Evolutionary conservation across 2,113 vertebrate genomes (phyloP).

Genomic region (Ochotona curzoniae): DNA sequence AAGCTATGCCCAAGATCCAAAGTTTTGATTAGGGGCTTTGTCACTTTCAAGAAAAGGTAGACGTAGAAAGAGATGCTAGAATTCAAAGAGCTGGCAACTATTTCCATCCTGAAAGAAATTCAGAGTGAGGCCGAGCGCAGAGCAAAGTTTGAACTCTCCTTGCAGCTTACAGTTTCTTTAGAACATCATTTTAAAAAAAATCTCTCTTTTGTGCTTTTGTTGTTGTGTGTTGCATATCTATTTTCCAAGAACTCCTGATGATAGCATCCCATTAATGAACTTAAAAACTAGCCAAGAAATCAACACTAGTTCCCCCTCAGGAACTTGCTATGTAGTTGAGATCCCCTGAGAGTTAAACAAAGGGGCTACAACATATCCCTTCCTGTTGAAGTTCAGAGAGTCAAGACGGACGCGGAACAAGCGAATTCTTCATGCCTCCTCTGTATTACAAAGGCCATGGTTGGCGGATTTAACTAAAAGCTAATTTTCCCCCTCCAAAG

Average conservation of each 20-base stretch:
- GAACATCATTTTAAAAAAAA: slow-evolving; percentile 12
- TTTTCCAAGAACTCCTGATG: not conserved
- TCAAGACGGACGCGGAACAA: not conserved
- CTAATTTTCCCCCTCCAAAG: not conserved
- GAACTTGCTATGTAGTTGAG: not conserved
- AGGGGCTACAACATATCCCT: not conserved
- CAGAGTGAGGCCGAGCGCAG: not conserved
- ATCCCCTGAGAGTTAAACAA: not conserved
- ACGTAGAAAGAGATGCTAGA: slow-evolving; percentile 9
- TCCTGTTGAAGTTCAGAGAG: not conserved
- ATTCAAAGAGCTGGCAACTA: slow-evolving; percentile 48
- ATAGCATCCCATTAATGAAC: not conserved
- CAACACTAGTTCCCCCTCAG: not conserved
- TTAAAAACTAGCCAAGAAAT: not conserved
- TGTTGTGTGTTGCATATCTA: not conserved
- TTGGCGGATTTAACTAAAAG: not conserved
- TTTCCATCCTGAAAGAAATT: slow-evolving; percentile 24
- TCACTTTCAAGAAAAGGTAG: slow-evolving; percentile 11
- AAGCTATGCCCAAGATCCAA: slow-evolving; percentile 28
- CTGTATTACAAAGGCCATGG: not conserved
- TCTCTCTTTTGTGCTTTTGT: not conserved
- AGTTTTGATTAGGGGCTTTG: slow-evolving; percentile 47
- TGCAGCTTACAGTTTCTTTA: too few species aligned
- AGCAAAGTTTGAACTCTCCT: not conserved
- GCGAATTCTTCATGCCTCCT: not conserved